Base-by-base conservation (phyloP, 2,888 invertebrate species). In the Tanaodytes sp. region DNA sequence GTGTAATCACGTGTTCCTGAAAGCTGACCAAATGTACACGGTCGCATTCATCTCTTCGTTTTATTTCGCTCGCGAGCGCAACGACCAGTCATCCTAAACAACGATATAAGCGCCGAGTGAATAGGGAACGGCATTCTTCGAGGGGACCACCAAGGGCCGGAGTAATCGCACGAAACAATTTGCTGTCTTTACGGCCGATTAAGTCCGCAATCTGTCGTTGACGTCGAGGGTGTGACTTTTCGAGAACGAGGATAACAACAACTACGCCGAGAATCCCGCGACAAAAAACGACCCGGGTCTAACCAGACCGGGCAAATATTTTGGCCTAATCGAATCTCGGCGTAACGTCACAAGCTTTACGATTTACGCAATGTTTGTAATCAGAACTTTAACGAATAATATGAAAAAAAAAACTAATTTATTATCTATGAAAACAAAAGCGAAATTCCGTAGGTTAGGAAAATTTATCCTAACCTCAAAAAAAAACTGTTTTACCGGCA, bases 131-230 rank as follows among this genome's bases (percentile, higher is more conserved):
- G 36, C 45, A 55, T 58, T 70, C 52, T 51, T 31, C 23, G 63
- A 52, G 62, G 59, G 57, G 49, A 49, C 19, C 73, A 77, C 77
- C 76, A 75, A 76, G 74, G 76, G 75, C 75, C 75, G 64, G 77
- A 77, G 81, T 82, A 82, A 82, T 82, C 80, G 80, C 77, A 74
- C 73, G 75, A 80, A 82, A 80, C 82, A 81, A 83, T 84, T 84
- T 80, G 79, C 78, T 81, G 78, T 80, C 78, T 82, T 84, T 80
- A 82, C 80, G 80, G 76, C 80, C 83, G 84, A 84, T 84, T 83
- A 80, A 79, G 72, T 74, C 72, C 58, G 79, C 82, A 79, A 82
- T 83, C 81, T 74, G 72, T 68, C 65, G 55, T 52, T 65, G 68
- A 57, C 52, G 37, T 40, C 37, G 54, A 70, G 69, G 72, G 73